Base-by-base conservation (phyloP, 2,113 vertebrate species). In the Merops nubicus region DNA sequence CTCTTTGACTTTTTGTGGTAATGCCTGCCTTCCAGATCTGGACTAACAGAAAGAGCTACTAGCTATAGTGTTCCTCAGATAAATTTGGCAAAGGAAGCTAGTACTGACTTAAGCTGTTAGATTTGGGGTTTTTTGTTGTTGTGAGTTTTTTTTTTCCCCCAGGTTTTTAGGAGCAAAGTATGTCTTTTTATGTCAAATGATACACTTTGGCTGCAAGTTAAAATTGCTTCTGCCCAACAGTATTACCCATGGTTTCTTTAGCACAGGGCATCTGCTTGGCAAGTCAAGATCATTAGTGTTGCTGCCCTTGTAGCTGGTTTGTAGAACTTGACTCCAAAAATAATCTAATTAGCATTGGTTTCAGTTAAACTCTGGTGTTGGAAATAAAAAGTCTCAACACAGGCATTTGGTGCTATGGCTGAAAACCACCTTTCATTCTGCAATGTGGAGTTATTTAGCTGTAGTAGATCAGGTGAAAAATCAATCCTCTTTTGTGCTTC, bases 11-110 rank as follows among this genome's bases (percentile, higher is more conserved):
- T 47, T 23, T 8, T 48, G 28, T 8, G 21, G 36, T 73, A 40
- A 2, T 26, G 20, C 38, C 22, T 12, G 31, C 34, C 57, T 84
- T 0, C 0, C 20, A 73, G 43, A 60, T 22, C 38, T 84, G 31
- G n/a, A 69, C 63, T 64, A 60, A 31, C 12, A 22, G 21, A 50
- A 75, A 72, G 60, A 88, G 53, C 47, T 72, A 42, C 23, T 31
- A 70, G 13, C 23, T 72, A 2, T 42, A 51, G 29, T 33, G 36
- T 56, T 85, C 54, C 56, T 54, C 42, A 45, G 79, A 57, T 28
- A 67, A 73, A 45, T n/a, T 29, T 70, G 60, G 23, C 51, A 15
- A n/a, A 72, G 70, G 16, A 67, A 79, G 18, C 26, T 14, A 59
- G 10, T 51, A 29, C 18, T 84, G 34, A 67, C 33, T 14, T 67